These are phyloP conservation scores for Gobio occitaniae DNA, from an alignment of 2,797 vertebrate species.

Conservation along the genomic window DNA sequence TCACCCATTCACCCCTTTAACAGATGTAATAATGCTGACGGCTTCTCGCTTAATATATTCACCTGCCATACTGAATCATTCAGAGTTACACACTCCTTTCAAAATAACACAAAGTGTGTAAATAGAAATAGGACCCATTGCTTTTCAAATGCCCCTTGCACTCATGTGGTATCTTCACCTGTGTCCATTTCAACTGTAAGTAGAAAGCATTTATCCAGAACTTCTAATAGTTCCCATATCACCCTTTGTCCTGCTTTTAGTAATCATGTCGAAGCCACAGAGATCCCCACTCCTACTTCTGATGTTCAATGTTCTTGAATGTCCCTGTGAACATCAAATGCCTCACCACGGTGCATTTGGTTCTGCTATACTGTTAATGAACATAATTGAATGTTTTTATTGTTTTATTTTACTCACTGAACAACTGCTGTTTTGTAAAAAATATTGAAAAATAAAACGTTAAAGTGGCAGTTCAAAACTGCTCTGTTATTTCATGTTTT, in stretches of 20 bases:
- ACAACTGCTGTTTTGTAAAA: slow-evolving; percentile 73
- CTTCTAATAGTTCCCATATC: not conserved
- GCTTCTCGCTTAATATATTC: not conserved
- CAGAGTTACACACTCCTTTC: not conserved
- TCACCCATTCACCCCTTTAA: not conserved
- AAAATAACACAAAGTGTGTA: not conserved
- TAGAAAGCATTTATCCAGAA: slow-evolving; percentile 1
- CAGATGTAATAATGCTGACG: not conserved
- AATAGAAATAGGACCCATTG: not conserved
- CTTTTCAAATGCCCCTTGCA: slow-evolving; percentile 6
- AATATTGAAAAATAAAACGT: slow-evolving; percentile 55
- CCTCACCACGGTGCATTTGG: slow-evolving; percentile 59
- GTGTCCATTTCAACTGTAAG: slow-evolving; percentile 4
- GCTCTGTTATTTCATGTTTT: slow-evolving; percentile 72
- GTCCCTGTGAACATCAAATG: slow-evolving; percentile 56
- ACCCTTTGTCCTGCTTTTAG: slow-evolving; percentile 35
- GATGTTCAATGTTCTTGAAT: slow-evolving; percentile 57
- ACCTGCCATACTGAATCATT: not conserved
- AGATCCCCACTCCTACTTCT: slow-evolving; percentile 31
- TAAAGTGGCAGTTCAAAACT: slow-evolving; percentile 69
- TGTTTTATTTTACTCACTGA: slow-evolving; percentile 27
- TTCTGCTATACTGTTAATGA: slow-evolving; percentile 61
- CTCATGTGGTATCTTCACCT: not conserved
- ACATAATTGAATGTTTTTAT: slow-evolving; percentile 71
- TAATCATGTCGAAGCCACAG: slow-evolving; percentile 24